Conservation (phyloP, 2,113 vertebrate species). For the Thymallus thymallus region DNA sequence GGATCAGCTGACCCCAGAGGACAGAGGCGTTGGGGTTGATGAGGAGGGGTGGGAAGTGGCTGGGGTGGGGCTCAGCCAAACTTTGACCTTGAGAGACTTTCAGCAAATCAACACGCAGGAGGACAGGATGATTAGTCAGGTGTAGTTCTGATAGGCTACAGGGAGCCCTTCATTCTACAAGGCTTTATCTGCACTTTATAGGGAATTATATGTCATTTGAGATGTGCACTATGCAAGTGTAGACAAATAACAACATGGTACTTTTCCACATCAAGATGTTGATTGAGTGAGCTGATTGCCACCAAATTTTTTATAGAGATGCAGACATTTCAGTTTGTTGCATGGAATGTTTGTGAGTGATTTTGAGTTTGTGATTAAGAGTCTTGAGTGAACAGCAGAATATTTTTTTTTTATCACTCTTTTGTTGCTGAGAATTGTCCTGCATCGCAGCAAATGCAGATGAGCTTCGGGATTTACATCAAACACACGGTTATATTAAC, state of each 20-base stretch:
- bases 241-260: not conserved
- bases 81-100: constrained; percentile 20
- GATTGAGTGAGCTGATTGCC: no score
- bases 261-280: not conserved
- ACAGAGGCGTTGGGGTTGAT: not conserved
- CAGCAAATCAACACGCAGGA: constrained; percentile 29
- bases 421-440: no score
- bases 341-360: not conserved
- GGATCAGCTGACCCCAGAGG: constrained; percentile 40
- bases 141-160: constrained; percentile 41
- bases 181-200: no score
- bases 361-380: not conserved
- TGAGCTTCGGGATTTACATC: no score
- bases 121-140: constrained; percentile 57
- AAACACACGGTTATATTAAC: no score
- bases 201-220: no score
- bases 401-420: not conserved
- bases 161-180: no score
- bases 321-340: not conserved
- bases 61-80: constrained; percentile 38
- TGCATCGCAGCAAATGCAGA: no score
- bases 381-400: not conserved
- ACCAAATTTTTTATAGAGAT: not conserved
- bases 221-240: no score
- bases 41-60: constrained; percentile 39